Conservation (phyloP, 2,888 invertebrate species). For the Chrysotoxum bicinctum region DNA sequence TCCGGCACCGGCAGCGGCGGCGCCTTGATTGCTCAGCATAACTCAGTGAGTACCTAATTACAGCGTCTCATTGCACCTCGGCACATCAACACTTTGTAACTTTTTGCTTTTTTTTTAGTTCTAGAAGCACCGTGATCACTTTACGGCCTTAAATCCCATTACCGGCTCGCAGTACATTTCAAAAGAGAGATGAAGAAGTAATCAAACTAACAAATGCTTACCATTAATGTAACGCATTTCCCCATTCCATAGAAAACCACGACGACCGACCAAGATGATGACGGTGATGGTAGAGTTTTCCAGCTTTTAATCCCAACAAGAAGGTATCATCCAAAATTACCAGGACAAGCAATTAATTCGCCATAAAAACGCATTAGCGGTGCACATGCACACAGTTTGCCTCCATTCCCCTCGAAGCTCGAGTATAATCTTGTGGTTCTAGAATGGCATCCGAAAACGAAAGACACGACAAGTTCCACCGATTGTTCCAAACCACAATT, state of each 20-base stretch:
- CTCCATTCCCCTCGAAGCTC: background rate
- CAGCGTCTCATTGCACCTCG: constrained; percentile 54
- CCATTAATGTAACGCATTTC: constrained; percentile 71
- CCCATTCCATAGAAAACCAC: constrained; percentile 56
- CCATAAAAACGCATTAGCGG: constrained; percentile 72
- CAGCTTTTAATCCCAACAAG: constrained; percentile 28
- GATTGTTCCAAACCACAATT: constrained; percentile 3
- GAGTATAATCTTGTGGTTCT: constrained; percentile 15
- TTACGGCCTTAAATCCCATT: constrained; percentile 50
- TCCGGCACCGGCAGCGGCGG: constrained; percentile 34
- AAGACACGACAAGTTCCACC: constrained; percentile 37
- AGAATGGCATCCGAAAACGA: constrained; percentile 31
- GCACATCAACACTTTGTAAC: constrained; percentile 47
- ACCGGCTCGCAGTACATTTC: constrained; percentile 7
- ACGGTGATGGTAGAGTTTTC: constrained; percentile 5
- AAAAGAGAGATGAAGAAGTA: constrained; percentile 59
- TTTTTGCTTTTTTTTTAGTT: background rate
- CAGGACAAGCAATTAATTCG: constrained; percentile 72
- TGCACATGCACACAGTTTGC: constrained; percentile 37
- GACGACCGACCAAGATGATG: background rate
- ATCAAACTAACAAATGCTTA: constrained; percentile 70
- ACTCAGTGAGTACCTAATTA: constrained; percentile 68
- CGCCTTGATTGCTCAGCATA: constrained; percentile 66
- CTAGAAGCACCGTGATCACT: constrained; percentile 11
- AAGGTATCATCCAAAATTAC: constrained; percentile 67